Conservation (phyloP, 2,113 vertebrate genomes). For the Pseudonaja textilis region DNA sequence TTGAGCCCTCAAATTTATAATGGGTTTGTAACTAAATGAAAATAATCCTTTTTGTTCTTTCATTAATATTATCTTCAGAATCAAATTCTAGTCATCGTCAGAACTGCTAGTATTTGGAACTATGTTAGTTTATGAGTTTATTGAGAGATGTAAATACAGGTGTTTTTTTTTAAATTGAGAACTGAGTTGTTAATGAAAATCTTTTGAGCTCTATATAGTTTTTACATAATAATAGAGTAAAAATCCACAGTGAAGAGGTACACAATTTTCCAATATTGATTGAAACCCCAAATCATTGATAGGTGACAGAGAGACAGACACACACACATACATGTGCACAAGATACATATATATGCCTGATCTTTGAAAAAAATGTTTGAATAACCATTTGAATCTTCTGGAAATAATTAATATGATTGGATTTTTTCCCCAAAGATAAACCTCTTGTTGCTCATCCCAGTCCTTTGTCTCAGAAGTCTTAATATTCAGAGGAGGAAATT, state of each 20-base stretch:
- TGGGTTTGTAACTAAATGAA: neutral
- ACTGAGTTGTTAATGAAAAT: neutral
- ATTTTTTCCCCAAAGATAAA: neutral
- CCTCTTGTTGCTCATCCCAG: neutral
- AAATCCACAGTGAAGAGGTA: neutral
- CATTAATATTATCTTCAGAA: neutral
- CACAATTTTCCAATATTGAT: neutral
- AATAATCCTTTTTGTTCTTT: neutral
- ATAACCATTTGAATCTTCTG: neutral
- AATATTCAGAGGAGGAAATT: neutral
- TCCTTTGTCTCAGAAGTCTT: neutral
- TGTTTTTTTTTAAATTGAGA: neutral
- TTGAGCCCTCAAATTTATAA: neutral
- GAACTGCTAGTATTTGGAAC: neutral
- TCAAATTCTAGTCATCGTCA: neutral
- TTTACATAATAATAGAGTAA: neutral
- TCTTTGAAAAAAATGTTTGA: neutral
- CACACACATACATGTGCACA: neutral
- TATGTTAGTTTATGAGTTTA: neutral
- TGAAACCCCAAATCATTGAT: neutral
- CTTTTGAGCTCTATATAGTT: neutral
- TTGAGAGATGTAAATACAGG: neutral
- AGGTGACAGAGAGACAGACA: neutral
- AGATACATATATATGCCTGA: neutral
- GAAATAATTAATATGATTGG: neutral